Evolutionary conservation across 2,797 vertebrate species (phyloP), one percentile per base, ranked within the genome.

Genomic region (Loriculus beryllinus): DNA sequence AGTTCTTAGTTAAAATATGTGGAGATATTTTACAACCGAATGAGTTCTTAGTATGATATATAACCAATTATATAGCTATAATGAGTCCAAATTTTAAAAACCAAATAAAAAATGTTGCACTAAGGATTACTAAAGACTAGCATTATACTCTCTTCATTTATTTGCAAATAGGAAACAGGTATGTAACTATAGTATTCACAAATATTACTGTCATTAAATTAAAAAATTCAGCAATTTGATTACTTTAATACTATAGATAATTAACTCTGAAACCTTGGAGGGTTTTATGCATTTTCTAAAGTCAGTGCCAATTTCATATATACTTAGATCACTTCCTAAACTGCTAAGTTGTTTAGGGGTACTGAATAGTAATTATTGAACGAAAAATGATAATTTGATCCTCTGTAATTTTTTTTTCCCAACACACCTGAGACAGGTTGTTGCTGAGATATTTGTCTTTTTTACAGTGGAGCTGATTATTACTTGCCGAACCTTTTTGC

Each of bases 31-130:
- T 95, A 97, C 93, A 96, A 96, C 88, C 64, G 94, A 96, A 90
- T 96, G 95, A 95, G 79, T 96, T 93, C 82, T 97, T 96, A 96
- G 82, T 92, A 95, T 96, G 95, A 97, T 90, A 81, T 95, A 95
- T 90, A 97, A 89, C 93, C 92, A 97, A 96, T 97, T 97, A 97
- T 74, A 90, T 47, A 60, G 87, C 94, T 95, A 89, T 96, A 97
- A 97, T 90, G 94, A 97, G 82, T 86, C 69, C 70, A 92, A 86
- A 95, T 93, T 97, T 97, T 57, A 96, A 97, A 97, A 97, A 93
- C 42, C 79, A 97, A 95, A 96, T 94, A 96, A 95, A 94, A 96
- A 95, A 93, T 87, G 71, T 89, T 96, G 51, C 83, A 94, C 88
- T 69, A 40, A 97, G 94, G 91, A 96, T 96, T 95, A 71, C 95